Conservation (phyloP, 2,888 invertebrate species). For the Andrena chrysosceles region DNA sequence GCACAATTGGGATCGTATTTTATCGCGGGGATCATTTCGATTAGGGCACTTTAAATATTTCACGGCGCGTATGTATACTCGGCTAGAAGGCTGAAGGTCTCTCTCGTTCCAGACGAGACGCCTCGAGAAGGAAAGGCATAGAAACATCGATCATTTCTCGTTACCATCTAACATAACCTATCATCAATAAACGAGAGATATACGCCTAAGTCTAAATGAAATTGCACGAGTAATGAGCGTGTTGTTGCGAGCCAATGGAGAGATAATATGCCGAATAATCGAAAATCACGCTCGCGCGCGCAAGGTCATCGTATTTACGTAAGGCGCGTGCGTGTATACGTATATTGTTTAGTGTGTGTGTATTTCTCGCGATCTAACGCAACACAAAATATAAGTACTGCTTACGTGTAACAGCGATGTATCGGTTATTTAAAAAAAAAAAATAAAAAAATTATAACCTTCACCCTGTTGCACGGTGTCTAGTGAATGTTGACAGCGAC, state of each 20-base stretch:
- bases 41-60: conserved; percentile 30
- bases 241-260: conserved; percentile 7
- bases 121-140: background rate
- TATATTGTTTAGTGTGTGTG: background rate
- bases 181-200: background rate
- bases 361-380: conserved; percentile 17
- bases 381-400: conserved; percentile 34
- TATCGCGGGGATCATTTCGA: conserved; percentile 4
- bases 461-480: conserved; percentile 4
- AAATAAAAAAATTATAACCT: conserved; percentile 5
- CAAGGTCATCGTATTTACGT: background rate
- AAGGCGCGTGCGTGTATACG: conserved; percentile 9
- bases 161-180: conserved; percentile 7
- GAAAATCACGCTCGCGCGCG: conserved; percentile 4
- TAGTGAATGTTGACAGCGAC: background rate
- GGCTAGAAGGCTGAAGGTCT: background rate
- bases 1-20: background rate
- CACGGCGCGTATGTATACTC: background rate
- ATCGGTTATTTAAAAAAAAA: conserved; percentile 15
- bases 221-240: conserved; percentile 42
- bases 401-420: conserved; percentile 26
- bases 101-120: conserved; percentile 6
- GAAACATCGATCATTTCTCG: background rate
- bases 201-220: background rate
- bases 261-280: conserved; percentile 20